Evolutionary conservation across 2,113 vertebrate genomes (phyloP).

Genomic region (Plestiodon gilberti): DNA sequence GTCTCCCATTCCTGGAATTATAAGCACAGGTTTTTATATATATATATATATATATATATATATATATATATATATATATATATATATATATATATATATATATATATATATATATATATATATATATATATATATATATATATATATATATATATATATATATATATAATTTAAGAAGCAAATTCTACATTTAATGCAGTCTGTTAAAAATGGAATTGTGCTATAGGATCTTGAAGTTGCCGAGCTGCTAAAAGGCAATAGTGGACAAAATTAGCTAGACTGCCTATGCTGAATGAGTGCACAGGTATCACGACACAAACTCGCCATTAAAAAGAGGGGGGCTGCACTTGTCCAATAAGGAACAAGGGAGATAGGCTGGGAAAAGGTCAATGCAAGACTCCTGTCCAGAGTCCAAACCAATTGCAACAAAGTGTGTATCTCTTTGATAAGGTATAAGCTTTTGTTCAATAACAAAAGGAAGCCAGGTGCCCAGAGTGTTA

Average conservation of each 20-base stretch:
- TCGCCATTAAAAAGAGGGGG: neutral
- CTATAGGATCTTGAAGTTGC: neutral
- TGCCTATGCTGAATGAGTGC: neutral
- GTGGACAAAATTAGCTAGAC: neutral
- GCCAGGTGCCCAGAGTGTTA: too few species aligned
- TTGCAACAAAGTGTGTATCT: neutral
- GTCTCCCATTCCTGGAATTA: neutral
- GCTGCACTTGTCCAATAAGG: neutral
- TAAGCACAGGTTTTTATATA: neutral
- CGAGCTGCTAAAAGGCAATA: neutral
- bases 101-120: too few species aligned
- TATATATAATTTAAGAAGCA: neutral
- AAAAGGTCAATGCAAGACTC: neutral
- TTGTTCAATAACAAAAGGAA: neutral
- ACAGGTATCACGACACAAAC: neutral
- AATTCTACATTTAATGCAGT: neutral
- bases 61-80: too few species aligned
- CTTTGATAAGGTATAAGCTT: neutral
- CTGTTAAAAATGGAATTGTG: neutral
- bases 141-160: too few species aligned
- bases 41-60: too few species aligned
- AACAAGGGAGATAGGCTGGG: neutral
- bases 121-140: too few species aligned
- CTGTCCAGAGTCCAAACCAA: neutral
- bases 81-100: too few species aligned